Evolutionary conservation across 2,888 invertebrate genomes (phyloP).

Genomic region (Vesta saturnalis): DNA sequence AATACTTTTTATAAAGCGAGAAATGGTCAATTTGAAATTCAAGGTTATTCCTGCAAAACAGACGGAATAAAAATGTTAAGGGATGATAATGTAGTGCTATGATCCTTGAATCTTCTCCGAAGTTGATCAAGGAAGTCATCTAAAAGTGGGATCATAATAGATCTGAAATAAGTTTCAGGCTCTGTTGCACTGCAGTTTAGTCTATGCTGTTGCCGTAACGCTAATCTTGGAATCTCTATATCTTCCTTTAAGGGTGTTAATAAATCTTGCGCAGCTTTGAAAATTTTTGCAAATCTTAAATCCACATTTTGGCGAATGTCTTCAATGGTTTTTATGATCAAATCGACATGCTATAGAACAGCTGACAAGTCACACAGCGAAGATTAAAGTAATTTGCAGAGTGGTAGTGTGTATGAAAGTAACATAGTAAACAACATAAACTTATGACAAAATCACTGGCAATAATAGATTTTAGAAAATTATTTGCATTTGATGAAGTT

Average conservation of each 20-base stretch:
- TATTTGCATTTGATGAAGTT: neutral
- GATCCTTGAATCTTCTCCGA: neutral
- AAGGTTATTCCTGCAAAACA: neutral
- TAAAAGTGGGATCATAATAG: neutral
- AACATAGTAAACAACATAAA: too few relatives aligned
- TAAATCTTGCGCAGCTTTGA: slow-evolving; percentile 3
- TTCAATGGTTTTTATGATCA: slow-evolving; percentile 1
- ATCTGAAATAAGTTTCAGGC: slow-evolving; percentile 2
- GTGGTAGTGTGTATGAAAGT: neutral
- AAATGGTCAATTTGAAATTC: too few relatives aligned
- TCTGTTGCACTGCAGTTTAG: neutral
- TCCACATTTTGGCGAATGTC: neutral
- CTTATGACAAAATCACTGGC: neutral
- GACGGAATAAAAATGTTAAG: neutral
- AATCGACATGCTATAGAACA: neutral
- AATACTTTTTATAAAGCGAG: too few relatives aligned
- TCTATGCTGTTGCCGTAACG: slow-evolving; percentile 5
- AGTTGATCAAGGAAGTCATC: neutral
- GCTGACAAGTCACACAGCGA: neutral
- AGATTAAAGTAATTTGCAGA: slow-evolving; percentile 2
- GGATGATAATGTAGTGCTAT: neutral
- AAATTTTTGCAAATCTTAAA: neutral
- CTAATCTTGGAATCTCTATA: neutral
- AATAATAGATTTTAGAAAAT: slow-evolving; percentile 1
- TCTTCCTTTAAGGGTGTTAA: slow-evolving; percentile 3